A percentile compares a stretch with the other conserved stretches of the same genome.
Evolutionary conservation across 2,113 vertebrate species (phyloP).

Genomic region (Agapornis roseicollis): DNA sequence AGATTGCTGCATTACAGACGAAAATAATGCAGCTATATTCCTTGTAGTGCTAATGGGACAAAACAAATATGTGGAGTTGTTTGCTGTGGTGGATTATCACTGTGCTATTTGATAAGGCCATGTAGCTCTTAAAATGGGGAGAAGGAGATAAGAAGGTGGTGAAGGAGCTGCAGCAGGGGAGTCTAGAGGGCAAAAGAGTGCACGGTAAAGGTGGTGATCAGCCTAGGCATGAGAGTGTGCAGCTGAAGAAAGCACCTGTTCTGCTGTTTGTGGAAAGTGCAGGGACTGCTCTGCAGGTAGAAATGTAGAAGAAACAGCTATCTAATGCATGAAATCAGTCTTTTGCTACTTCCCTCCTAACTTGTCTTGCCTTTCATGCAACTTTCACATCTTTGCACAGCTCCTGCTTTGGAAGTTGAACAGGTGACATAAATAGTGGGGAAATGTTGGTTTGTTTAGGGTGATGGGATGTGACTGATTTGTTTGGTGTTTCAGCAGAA

Average conservation of each 20-base stretch:
- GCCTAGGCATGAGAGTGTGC: not conserved
- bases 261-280: not conserved
- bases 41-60: not conserved
- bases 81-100: not conserved
- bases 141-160: not conserved
- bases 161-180: not conserved
- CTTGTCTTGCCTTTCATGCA: not conserved
- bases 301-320: not conserved
- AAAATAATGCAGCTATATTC: not conserved
- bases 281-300: not conserved
- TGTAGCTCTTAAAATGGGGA: not conserved
- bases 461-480: not conserved
- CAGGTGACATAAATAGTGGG: not conserved
- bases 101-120: not conserved
- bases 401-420: not conserved
- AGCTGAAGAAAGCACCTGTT: not conserved
- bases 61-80: not conserved
- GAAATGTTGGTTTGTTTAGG: not conserved
- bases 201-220: not conserved
- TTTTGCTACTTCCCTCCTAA: not conserved
- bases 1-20: not conserved
- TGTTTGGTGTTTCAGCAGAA: not conserved
- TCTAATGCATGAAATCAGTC: not conserved
- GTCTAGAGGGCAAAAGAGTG: not conserved
- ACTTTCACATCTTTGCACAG: not conserved